Evolutionary conservation across 2,888 invertebrate genomes (phyloP).

Genomic region (Polia nebulosa): DNA sequence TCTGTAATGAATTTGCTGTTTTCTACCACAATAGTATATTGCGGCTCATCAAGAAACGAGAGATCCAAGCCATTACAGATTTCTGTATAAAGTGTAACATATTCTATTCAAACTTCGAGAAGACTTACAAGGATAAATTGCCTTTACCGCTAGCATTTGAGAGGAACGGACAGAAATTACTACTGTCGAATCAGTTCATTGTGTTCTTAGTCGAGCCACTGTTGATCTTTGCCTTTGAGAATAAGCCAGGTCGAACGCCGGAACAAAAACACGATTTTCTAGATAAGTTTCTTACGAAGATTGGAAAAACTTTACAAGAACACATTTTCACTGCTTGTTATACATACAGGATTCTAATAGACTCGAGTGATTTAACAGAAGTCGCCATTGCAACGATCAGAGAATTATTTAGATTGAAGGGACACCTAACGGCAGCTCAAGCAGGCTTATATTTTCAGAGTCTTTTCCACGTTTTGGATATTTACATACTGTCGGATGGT

Average conservation of each 20-base stretch:
- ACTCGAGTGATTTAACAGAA: constrained; percentile 55
- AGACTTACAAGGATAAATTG: constrained; percentile 40
- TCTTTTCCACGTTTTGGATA: constrained; percentile 70
- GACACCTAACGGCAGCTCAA: constrained; percentile 66
- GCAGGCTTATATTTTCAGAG: constrained; percentile 72
- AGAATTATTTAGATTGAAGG: constrained; percentile 68
- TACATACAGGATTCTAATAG: constrained; percentile 57
- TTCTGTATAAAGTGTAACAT: constrained; percentile 66
- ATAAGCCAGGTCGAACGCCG: constrained; percentile 16
- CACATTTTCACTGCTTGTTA: constrained; percentile 67
- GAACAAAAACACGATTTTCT: constrained; percentile 45
- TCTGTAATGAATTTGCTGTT: constrained; percentile 64
- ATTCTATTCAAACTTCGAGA: constrained; percentile 69
- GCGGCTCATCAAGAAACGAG: constrained; percentile 63
- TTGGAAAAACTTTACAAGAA: constrained; percentile 63
- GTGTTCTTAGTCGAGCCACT: constrained; percentile 67
- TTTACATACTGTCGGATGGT: constrained; percentile 67
- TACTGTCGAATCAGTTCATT: constrained; percentile 69
- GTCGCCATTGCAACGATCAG: constrained; percentile 61
- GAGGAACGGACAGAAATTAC: constrained; percentile 69
- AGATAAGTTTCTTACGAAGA: constrained; percentile 58
- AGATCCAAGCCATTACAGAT: constrained; percentile 61
- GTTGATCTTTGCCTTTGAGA: constrained; percentile 49
- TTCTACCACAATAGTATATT: constrained; percentile 63
- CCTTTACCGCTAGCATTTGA: constrained; percentile 66